Evolutionary conservation across 53 echinoderm and acorn worm species (phyloP).

Genomic region (Arbacia lixula): DNA sequence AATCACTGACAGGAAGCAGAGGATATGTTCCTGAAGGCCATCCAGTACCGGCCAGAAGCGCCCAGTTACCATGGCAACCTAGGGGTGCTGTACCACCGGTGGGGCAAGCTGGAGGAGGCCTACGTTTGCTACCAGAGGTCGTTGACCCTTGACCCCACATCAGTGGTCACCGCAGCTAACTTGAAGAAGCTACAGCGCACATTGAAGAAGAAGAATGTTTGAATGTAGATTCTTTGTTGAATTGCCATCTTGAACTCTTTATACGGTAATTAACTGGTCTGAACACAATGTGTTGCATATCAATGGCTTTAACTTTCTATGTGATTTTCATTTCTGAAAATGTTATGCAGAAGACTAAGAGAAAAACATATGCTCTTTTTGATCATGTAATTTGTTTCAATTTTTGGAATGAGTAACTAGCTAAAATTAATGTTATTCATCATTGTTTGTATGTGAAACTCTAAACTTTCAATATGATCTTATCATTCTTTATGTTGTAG

Average conservation of each 20-base stretch:
- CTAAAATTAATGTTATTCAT: too few relatives aligned
- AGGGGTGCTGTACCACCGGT: slow-evolving; percentile 92
- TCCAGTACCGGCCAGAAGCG: slow-evolving; percentile 58
- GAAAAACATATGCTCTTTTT: too few relatives aligned
- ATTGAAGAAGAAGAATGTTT: slow-evolving; percentile 20
- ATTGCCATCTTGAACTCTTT: background rate
- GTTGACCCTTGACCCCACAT: slow-evolving; percentile 69
- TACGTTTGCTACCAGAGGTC: slow-evolving; percentile 67
- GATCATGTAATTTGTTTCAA: too few relatives aligned
- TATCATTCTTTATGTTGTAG: too few relatives aligned
- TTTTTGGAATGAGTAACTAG: too few relatives aligned
- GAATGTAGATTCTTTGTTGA: background rate
- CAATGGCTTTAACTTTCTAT: too few relatives aligned
- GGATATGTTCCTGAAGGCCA: slow-evolving; percentile 72
- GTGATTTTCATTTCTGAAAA: too few relatives aligned
- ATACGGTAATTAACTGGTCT: too few relatives aligned
- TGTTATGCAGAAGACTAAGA: too few relatives aligned
- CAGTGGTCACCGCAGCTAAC: slow-evolving; percentile 64
- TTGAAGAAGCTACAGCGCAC: slow-evolving; percentile 71
- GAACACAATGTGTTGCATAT: too few relatives aligned
- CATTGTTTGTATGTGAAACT: too few relatives aligned
- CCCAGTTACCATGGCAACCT: slow-evolving; percentile 90
- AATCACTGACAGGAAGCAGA: slow-evolving; percentile 81
- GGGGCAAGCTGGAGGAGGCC: slow-evolving; percentile 79
- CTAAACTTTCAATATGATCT: too few relatives aligned